Evolutionary conservation across 2,888 invertebrate genomes (phyloP), one percentile per base, ranked within the genome.

Genomic region (Notodonta dromedarius): DNA sequence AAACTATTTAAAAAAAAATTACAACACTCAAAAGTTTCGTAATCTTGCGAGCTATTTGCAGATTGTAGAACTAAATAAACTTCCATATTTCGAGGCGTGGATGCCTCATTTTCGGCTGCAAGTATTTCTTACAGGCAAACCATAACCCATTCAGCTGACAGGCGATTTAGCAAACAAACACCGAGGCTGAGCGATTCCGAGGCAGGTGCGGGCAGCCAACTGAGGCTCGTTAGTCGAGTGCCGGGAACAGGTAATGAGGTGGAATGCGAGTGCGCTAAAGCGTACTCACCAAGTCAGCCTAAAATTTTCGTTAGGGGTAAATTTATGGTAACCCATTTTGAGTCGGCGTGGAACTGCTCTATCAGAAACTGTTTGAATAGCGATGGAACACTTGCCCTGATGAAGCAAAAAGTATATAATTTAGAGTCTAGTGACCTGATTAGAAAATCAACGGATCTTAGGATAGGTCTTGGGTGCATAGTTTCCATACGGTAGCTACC

Each of bases 161-260:
- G 50, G 50, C 39, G 50, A 50, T 57, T 57, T 57, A 48, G 32
- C 56, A 56, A 54, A 32, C 52, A 52, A 52, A 53, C 13, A 32
- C 7, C 13, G 52, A 53, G 52, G 12, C 52, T 55, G 40, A 53
- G 39, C 39, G 53, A 53, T 56, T 16, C 13, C 12, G 24, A 24
- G 40, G 40, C 44, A 42, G 56, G 40, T 42, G 44, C 16, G 56
- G 13, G 5, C 56, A 56, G 14, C 42, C 56, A 24, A 56, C 42
- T 56, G 56, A 44, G 44, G 44, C 56, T 56, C 44, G 40, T 56
- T 56, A 56, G 24, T n/a, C 5, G 56, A 42, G 56, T 56, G 44
- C 54, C 54, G 39, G 24, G 54, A 56, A 56, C 44, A 42, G 56
- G 56, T 56, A 56, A 56, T 56, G 56, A 56, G 56, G 56, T 56